These are phyloP conservation scores for Conger conger DNA, from an alignment of 2,113 vertebrate species.

Conservation along the genomic window DNA sequence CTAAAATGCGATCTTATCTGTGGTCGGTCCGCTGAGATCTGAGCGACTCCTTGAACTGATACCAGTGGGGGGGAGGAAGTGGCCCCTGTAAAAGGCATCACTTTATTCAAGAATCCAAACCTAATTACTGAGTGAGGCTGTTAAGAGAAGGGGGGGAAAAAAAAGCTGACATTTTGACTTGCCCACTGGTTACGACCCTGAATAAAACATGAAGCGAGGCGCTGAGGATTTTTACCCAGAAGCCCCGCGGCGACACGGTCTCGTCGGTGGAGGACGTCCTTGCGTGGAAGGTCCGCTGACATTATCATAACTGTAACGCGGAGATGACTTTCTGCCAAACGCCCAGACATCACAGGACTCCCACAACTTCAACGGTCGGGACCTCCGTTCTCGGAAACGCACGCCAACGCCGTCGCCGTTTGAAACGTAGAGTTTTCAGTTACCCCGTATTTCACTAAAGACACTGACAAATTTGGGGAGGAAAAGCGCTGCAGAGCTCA, in stretches of 20 bases:
- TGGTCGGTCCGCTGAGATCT: not conserved
- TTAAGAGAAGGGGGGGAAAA: not conserved
- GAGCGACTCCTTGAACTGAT: not conserved
- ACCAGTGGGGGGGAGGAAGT: not conserved
- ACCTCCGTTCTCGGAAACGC: not conserved
- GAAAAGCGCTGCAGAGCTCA: too few relatives aligned
- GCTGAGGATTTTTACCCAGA: slow-evolving; percentile 3
- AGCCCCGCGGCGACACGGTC: not conserved
- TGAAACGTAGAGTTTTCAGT: not conserved
- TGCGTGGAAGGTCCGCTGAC: not conserved
- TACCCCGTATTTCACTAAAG: too few relatives aligned
- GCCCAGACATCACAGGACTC: not conserved
- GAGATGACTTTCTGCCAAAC: not conserved
- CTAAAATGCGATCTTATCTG: not conserved
- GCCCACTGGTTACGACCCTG: not conserved
- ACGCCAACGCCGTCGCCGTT: not conserved
- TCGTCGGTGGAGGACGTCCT: not conserved
- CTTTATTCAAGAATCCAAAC: slow-evolving; percentile 7
- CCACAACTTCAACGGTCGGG: not conserved
- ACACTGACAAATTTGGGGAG: too few relatives aligned
- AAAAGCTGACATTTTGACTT: not conserved
- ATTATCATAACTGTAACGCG: slow-evolving; percentile 2
- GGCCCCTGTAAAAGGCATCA: not conserved
- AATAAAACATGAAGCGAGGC: not conserved
- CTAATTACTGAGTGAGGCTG: not conserved